Percentiles rank a stretch among this genome's conserved stretches.
Conservation (phyloP, 1,140 invertebrate genomes). For the Tetraneura akinire region DNA sequence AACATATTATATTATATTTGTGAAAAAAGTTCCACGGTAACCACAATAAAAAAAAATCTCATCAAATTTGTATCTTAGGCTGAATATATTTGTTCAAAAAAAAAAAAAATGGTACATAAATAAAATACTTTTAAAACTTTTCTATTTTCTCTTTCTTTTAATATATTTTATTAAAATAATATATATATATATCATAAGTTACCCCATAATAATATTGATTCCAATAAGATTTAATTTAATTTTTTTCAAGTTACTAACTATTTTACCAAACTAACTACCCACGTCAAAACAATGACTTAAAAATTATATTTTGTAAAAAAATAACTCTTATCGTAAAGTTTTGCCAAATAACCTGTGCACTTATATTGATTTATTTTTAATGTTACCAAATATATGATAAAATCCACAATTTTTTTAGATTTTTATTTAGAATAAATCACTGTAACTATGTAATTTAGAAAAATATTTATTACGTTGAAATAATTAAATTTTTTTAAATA, state of each 20-base stretch:
- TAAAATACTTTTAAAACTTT: neutral
- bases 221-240: too few species aligned
- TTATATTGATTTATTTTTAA: constrained; percentile 21
- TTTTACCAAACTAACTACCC: neutral
- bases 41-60: neutral
- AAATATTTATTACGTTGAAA: too few species aligned
- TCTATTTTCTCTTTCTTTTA: too few species aligned
- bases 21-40: neutral
- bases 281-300: constrained; percentile 19
- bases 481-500: too few species aligned
- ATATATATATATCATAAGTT: too few species aligned
- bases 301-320: constrained; percentile 9
- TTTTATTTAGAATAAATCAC: too few species aligned
- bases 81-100: constrained; percentile 12
- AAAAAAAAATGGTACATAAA: neutral
- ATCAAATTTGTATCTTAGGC: neutral
- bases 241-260: neutral
- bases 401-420: neutral
- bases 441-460: too few species aligned
- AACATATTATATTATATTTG: neutral
- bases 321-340: constrained; percentile 13
- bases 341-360: constrained; percentile 22
- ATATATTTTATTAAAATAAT: too few species aligned
- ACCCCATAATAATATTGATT: too few species aligned
- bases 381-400: neutral